Base-by-base conservation (phyloP, 2,888 invertebrate species). In the Escarpia spicata region DNA sequence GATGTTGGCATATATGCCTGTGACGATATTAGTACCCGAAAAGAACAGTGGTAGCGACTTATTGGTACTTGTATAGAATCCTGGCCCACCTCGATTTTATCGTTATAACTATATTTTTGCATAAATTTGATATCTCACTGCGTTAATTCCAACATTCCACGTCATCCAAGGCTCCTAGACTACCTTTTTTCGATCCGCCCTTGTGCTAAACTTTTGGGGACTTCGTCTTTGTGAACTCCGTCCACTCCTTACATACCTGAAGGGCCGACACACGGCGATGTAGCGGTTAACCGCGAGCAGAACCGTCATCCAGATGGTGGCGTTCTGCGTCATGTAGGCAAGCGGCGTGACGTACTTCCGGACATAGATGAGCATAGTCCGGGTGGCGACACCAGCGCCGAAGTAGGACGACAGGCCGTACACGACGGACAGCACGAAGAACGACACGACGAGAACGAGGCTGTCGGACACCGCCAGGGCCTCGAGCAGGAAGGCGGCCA, bases 241-340 rank as follows among this genome's bases (percentile, higher is more conserved):
- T 15, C 9, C 52, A 45, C 1, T 6, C 90, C 91, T 26, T 91
- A 44, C 75, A 2, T 75, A 75, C 26, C 91, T 90, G 92, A 94
- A 94, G 19, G 94, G 94, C 43, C 91, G 43, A 90, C 94, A 94
- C 45, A 94, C 92, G 90, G 94, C 94, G 31, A 94, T 91, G 93
- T 93, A 94, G 44, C 94, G 91, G 92, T 94, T 94, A 90, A 94
- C 91, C 43, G 94, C 94, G 37, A 94, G 92, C 37, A 94, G 92
- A 0, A 94, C 94, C 3, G 94, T 94, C 60, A 93, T 92, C 94
- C 94, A 94, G 9, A 94, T 92, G 52, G 93, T 94, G 60, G 92
- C 91, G 44, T 92, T 92, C 44, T 94, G 94, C 2, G 92, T 92
- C 92, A 94, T 92, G 91, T 92, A 91, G 3, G 92, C 94, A 9